These are phyloP conservation scores for Pseudomyrmex dendroicus DNA, from an alignment of 1,140 invertebrate genomes.

Conservation along the genomic window DNA sequence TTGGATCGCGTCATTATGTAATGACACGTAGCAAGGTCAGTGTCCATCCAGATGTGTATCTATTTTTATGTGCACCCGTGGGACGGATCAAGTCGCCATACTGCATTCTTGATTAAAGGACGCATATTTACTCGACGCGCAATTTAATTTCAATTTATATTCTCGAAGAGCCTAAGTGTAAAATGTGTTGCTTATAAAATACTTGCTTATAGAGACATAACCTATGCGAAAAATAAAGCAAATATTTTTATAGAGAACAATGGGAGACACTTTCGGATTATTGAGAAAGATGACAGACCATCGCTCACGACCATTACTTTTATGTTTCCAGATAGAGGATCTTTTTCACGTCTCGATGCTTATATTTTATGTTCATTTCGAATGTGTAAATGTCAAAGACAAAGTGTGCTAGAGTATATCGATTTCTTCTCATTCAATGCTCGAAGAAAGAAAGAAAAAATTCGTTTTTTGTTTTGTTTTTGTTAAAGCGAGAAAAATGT, in stretches of 20 bases:
- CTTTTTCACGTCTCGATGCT: conserved; percentile 28
- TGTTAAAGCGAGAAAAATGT: conserved; percentile 15
- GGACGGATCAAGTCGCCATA: neutral
- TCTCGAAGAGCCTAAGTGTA: too few relatives aligned
- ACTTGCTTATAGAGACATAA: too few relatives aligned
- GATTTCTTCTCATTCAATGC: conserved; percentile 46
- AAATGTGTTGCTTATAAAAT: too few relatives aligned
- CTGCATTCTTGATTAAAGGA: neutral
- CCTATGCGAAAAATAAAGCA: too few relatives aligned
- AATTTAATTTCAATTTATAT: too few relatives aligned
- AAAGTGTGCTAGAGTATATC: conserved; percentile 58
- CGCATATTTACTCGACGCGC: too few relatives aligned
- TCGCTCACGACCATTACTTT: neutral
- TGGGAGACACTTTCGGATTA: too few relatives aligned
- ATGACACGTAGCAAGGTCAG: conserved; percentile 61
- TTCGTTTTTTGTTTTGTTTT: conserved; percentile 26
- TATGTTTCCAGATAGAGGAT: neutral
- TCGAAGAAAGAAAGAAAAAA: too few relatives aligned
- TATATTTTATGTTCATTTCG: conserved; percentile 30
- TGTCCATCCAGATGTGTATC: conserved; percentile 58
- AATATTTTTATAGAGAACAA: too few relatives aligned
- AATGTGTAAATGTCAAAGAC: conserved; percentile 66
- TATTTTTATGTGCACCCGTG: conserved; percentile 53
- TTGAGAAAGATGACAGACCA: neutral
- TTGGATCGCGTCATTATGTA: conserved; percentile 43